Evolutionary conservation across 2,888 invertebrate genomes (phyloP).

Genomic region (Palloptera scutellata): DNA sequence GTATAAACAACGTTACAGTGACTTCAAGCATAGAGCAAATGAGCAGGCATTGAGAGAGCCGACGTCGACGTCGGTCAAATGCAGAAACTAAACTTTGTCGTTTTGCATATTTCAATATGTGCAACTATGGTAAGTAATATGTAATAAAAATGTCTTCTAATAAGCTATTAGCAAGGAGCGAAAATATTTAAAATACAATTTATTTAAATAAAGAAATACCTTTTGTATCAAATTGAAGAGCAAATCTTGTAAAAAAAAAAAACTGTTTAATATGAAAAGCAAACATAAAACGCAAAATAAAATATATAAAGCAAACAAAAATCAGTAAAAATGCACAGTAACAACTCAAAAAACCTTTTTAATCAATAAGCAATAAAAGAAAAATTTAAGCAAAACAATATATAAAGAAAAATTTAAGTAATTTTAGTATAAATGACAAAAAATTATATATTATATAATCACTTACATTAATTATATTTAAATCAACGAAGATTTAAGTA

Average conservation of each 20-base stretch:
- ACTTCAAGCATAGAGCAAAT: too few species aligned
- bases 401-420: not conserved
- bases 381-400: conserved; percentile 6
- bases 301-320: not conserved
- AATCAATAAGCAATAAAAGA: conserved; percentile 19
- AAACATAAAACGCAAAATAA: conserved; percentile 11
- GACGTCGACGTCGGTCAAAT: too few species aligned
- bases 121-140: too few species aligned
- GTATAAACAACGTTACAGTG: too few species aligned
- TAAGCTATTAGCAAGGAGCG: too few species aligned
- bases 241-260: too few species aligned
- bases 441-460: not conserved
- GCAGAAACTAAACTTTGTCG: too few species aligned
- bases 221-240: not conserved
- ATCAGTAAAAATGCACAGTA: conserved; percentile 1
- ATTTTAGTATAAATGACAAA: not conserved
- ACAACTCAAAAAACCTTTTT: not conserved
- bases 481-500: not conserved
- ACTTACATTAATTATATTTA: not conserved
- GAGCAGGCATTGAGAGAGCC: too few species aligned
- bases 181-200: too few species aligned
- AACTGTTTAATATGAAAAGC: not conserved
- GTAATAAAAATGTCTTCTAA: too few species aligned
- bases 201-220: not conserved
- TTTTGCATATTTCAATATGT: too few species aligned